phyloP scores from a whole-genome alignment of 2,797 vertebrate genomes.

The Ataeniobius toweri region DNA sequence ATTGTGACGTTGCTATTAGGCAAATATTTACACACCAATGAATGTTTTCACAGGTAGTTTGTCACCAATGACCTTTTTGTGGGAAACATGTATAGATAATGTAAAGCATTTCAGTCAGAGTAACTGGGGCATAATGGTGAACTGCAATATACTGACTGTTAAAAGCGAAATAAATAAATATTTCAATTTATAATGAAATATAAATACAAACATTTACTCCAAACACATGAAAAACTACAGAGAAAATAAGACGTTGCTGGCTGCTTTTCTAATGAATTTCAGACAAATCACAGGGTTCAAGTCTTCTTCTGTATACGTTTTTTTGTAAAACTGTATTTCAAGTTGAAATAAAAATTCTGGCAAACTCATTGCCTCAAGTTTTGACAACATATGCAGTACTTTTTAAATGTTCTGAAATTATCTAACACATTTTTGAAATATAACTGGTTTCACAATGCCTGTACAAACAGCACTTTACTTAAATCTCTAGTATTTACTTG shows the following conservation, averaged over 20 bases:
- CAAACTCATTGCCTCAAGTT: not conserved
- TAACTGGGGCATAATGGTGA: not conserved
- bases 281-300: not conserved
- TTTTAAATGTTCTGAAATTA: not conserved
- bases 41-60: not conserved
- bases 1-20: not conserved
- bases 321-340: not conserved
- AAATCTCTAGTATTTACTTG: not conserved
- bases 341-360: not conserved
- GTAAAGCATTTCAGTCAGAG: not conserved
- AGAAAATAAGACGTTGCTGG: not conserved
- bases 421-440: not conserved
- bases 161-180: not conserved
- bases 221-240: not conserved
- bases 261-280: not conserved
- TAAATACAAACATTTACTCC: no score
- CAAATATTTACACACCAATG: not conserved
- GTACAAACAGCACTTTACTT: not conserved
- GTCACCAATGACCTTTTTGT: not conserved
- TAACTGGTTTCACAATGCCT: not conserved
- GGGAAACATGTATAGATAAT: not conserved
- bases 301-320: not conserved
- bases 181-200: not conserved
- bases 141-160: not conserved
- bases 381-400: not conserved